These are phyloP conservation scores for Promerops cafer DNA, from an alignment of 2,113 vertebrate species.

Conservation along the genomic window DNA sequence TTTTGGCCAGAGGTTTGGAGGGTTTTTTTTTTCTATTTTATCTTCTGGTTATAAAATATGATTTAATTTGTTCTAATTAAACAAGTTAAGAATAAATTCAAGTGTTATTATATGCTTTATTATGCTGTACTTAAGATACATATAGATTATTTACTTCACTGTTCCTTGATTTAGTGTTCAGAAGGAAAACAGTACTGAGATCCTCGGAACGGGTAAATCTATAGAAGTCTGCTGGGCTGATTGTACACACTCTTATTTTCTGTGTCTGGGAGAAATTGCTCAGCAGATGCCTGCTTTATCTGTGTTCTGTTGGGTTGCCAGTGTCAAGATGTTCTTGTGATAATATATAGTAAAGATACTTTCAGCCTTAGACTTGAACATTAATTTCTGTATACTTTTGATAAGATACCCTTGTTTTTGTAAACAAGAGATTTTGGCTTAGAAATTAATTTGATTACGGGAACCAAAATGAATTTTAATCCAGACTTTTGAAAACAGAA, in stretches of 20 bases:
- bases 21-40: neutral
- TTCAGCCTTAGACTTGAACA: neutral
- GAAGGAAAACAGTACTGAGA: neutral
- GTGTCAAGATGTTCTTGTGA: neutral
- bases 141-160: neutral
- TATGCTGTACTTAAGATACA: neutral
- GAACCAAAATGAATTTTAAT: neutral
- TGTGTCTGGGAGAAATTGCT: neutral
- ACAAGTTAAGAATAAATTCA: neutral
- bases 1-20: neutral
- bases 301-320: neutral
- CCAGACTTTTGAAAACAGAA: neutral
- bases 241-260: neutral
- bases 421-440: neutral
- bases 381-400: neutral
- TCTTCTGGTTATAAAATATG: neutral
- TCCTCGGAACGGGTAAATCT: neutral
- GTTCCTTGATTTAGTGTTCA: neutral
- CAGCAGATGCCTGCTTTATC: slow-evolving; percentile 18
- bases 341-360: neutral
- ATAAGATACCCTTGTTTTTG: neutral
- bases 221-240: neutral
- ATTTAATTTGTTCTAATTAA: neutral
- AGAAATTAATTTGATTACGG: neutral
- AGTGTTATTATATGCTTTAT: neutral